Percentiles rank a stretch among this genome's conserved stretches.
Evolutionary conservation across 2,113 vertebrate species (phyloP).

Genomic region (Periophthalmodon schlosseri): DNA sequence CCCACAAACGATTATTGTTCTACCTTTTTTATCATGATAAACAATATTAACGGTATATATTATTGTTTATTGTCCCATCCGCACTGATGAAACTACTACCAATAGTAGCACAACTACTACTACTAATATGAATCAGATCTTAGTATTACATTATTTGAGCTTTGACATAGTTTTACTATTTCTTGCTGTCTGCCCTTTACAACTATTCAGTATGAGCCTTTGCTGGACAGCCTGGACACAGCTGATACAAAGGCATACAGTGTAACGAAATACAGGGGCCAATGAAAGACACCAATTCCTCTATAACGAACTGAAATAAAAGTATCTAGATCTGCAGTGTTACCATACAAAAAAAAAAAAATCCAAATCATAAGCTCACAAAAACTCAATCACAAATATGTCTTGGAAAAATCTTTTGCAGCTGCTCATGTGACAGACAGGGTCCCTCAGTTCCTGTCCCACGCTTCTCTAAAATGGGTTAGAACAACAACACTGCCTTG

Average conservation of each 20-base stretch:
- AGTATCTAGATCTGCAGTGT: not conserved
- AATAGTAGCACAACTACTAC: not conserved
- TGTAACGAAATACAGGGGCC: not conserved
- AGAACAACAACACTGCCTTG: conserved; percentile 56
- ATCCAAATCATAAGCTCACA: not conserved
- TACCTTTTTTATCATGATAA: no score
- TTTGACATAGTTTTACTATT: not conserved
- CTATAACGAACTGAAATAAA: not conserved
- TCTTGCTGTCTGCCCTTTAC: not conserved
- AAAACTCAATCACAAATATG: not conserved
- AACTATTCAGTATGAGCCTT: not conserved
- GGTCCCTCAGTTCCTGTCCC: conserved; percentile 36
- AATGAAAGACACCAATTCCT: not conserved
- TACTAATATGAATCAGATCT: no score
- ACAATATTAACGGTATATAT: no score
- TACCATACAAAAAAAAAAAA: no score
- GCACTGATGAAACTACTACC: not conserved
- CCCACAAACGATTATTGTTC: no score
- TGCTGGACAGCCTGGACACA: not conserved
- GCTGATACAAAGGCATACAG: not conserved
- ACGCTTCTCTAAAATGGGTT: conserved; percentile 50
- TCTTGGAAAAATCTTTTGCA: conserved; percentile 19
- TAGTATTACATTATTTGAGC: not conserved
- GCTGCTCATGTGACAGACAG: conserved; percentile 43
- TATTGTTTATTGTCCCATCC: no score